These are phyloP conservation scores for Ciconia stormi DNA, from an alignment of 2,113 vertebrate species.

Conservation along the genomic window DNA sequence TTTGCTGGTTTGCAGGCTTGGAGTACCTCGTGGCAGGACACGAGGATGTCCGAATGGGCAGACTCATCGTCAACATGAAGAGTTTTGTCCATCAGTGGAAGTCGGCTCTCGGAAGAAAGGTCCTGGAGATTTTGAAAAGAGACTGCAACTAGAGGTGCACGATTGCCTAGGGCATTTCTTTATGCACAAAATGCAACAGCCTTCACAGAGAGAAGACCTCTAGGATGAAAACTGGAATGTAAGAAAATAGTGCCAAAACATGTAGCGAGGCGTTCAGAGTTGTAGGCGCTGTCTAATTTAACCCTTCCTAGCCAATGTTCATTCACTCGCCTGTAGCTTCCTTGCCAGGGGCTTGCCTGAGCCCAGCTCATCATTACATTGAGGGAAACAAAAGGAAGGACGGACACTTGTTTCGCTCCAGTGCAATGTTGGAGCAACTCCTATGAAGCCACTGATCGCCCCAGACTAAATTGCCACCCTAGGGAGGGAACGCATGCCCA, in stretches of 20 bases:
- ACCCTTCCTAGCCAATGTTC: constrained; percentile 20
- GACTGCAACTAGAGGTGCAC: constrained; percentile 81
- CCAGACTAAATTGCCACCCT: background rate
- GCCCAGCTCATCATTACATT: background rate
- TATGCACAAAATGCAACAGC: constrained; percentile 53
- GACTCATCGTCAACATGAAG: constrained; percentile 95
- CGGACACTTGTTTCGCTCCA: background rate
- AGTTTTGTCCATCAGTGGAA: constrained; percentile 96
- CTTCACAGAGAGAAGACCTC: constrained; percentile 55
- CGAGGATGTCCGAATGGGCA: constrained; percentile 83
- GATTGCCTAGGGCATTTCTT: constrained; percentile 28
- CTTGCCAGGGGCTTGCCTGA: background rate
- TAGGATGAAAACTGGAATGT: constrained; percentile 72
- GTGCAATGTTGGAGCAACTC: background rate
- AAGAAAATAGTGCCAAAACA: constrained; percentile 74
- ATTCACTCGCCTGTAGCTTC: constrained; percentile 2
- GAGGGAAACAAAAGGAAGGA: constrained; percentile 3
- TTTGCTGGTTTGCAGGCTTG: constrained; percentile 77
- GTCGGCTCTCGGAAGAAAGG: constrained; percentile 86
- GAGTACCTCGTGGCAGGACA: constrained; percentile 95
- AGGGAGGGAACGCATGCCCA: background rate
- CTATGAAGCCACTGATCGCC: background rate
- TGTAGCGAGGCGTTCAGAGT: constrained; percentile 40
- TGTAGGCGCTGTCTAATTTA: constrained; percentile 33
- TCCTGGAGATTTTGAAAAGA: constrained; percentile 87